Conservation (phyloP, 35 echinoderm and acorn worm species). For the Ophiothrix spiculata region DNA sequence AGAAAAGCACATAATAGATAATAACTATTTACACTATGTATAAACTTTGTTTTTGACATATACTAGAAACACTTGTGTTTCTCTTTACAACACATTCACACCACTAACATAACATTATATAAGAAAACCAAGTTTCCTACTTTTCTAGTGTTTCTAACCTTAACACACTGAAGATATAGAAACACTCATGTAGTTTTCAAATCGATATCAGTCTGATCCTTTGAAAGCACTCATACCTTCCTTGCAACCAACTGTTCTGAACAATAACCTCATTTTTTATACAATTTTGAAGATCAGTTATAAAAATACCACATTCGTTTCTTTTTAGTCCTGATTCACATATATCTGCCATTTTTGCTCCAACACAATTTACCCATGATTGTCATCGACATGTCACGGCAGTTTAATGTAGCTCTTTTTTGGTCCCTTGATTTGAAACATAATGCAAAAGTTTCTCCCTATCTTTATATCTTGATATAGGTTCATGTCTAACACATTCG, state of each 20-base stretch:
- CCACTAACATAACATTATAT: no score
- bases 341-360: neutral
- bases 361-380: neutral
- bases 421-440: neutral
- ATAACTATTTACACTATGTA: conserved; percentile 11
- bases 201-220: no score
- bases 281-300: neutral
- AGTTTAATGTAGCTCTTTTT: neutral
- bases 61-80: neutral
- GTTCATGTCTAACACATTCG: no score
- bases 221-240: no score
- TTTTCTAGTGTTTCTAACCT: no score
- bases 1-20: conserved; percentile 1
- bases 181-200: no score
- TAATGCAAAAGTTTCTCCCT: no score
- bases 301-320: neutral
- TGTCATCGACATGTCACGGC: neutral
- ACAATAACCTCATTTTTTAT: neutral
- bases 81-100: neutral
- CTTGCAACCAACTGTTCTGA: no score
- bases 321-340: neutral
- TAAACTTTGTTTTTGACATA: neutral
- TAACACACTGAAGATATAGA: no score
- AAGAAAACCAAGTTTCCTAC: no score
- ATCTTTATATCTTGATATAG: no score